phyloP scores from a whole-genome alignment of 1,140 invertebrate genomes.

The Conus ventricosus region DNA sequence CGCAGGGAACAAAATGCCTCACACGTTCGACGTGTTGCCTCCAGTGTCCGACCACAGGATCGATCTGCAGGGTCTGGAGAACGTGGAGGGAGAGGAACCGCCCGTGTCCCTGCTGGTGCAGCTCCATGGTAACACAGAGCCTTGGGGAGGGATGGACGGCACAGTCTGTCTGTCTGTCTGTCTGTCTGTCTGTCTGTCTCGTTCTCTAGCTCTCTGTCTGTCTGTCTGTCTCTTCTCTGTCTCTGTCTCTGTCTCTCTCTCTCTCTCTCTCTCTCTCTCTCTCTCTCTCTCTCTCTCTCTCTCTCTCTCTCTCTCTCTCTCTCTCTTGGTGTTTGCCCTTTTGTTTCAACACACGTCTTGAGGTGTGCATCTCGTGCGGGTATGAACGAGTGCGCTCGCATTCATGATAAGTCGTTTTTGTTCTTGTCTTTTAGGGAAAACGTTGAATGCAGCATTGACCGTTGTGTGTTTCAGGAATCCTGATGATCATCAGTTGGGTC shows the following conservation, averaged over 20 bases:
- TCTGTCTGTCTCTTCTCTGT: background rate
- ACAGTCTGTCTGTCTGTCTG: background rate
- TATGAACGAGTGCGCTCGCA: too few relatives aligned
- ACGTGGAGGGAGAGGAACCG: conserved; percentile 73
- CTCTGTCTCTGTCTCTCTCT: too few relatives aligned
- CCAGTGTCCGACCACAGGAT: conserved; percentile 40
- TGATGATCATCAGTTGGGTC: conserved; percentile 94
- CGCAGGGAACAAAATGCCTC: conserved; percentile 57
- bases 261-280: too few relatives aligned
- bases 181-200: background rate
- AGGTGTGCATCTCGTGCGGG: too few relatives aligned
- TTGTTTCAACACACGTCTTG: too few relatives aligned
- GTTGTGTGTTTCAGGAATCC: conserved; percentile 1
- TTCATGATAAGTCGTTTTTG: too few relatives aligned
- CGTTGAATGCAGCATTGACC: too few relatives aligned
- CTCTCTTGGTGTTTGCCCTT: too few relatives aligned
- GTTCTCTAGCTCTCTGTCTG: background rate
- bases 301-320: too few relatives aligned
- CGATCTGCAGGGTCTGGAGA: conserved; percentile 44
- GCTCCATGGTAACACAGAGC: conserved; percentile 51
- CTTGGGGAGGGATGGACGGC: background rate
- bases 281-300: too few relatives aligned
- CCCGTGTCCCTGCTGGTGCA: conserved; percentile 56
- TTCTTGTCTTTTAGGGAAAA: too few relatives aligned
- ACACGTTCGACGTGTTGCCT: conserved; percentile 51